Evolutionary conservation across 1,140 invertebrate species (phyloP).

Genomic region (Episyrphus balteatus): DNA sequence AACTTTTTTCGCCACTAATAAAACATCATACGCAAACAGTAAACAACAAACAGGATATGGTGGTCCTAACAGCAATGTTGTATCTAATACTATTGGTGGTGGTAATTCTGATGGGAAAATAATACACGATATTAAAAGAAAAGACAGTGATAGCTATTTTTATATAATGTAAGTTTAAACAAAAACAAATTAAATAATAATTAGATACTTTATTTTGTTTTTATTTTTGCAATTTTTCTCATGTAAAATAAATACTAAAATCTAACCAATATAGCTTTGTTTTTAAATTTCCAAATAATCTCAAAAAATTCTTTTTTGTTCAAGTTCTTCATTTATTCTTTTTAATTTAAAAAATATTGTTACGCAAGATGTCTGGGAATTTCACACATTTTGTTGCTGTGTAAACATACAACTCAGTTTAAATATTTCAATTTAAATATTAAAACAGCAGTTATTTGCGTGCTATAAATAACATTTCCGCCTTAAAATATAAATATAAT

Average conservation of each 20-base stretch:
- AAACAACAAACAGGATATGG: too few species aligned
- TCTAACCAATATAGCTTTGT: neutral
- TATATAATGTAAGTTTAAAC: constrained; percentile 30
- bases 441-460: neutral
- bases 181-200: neutral
- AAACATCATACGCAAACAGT: too few species aligned
- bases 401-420: too few species aligned
- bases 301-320: neutral
- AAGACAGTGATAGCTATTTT: constrained; percentile 32
- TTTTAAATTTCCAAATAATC: neutral
- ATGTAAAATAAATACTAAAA: neutral
- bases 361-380: too few species aligned
- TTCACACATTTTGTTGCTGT: too few species aligned
- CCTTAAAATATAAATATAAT: too few species aligned
- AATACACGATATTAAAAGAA: constrained; percentile 16
- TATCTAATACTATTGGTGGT: too few species aligned
- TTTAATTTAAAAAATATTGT: too few species aligned
- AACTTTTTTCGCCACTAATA: too few species aligned
- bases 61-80: too few species aligned
- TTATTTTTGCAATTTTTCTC: neutral
- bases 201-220: neutral
- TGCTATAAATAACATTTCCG: neutral
- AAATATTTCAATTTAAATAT: neutral
- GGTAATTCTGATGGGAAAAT: too few species aligned
- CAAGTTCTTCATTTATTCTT: neutral